A percentile compares a stretch with the other conserved stretches of the same genome.
Conservation (phyloP, 1,140 invertebrate genomes). For the Platorchestia sp. region DNA sequence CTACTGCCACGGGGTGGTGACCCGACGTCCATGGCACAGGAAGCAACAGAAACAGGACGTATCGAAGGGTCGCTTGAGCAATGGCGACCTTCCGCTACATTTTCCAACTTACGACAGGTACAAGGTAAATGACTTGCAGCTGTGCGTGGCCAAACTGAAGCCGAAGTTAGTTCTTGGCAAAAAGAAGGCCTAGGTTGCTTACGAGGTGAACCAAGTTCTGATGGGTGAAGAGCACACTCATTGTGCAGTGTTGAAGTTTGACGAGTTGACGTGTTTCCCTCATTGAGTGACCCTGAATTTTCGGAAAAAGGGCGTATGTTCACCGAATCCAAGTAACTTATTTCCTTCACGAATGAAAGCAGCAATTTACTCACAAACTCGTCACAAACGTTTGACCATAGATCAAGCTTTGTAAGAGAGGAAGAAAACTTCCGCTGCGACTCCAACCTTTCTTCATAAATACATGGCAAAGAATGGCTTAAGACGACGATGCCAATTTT, state of each 20-base stretch:
- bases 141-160: not conserved
- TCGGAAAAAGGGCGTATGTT: not conserved
- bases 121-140: not conserved
- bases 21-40: slow-evolving; percentile 23
- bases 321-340: not conserved
- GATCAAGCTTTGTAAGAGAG: not conserved
- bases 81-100: not conserved
- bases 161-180: not conserved
- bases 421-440: not conserved
- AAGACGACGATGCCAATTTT: not conserved
- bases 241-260: not conserved
- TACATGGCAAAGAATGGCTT: not conserved
- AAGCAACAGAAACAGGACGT: slow-evolving; percentile 37
- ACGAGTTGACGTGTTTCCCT: not conserved
- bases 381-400: slow-evolving; percentile 32
- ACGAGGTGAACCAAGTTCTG: not conserved
- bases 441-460: not conserved
- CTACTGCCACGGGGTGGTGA: not conserved
- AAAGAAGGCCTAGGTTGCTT: not conserved
- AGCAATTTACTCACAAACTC: slow-evolving; percentile 39
- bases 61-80: not conserved
- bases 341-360: slow-evolving; percentile 22
- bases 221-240: not conserved
- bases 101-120: not conserved
- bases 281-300: not conserved